Evolutionary conservation across 1,140 invertebrate genomes (phyloP), one percentile per base, ranked within the genome.

Genomic region (Ceratosolen solmsi): DNA sequence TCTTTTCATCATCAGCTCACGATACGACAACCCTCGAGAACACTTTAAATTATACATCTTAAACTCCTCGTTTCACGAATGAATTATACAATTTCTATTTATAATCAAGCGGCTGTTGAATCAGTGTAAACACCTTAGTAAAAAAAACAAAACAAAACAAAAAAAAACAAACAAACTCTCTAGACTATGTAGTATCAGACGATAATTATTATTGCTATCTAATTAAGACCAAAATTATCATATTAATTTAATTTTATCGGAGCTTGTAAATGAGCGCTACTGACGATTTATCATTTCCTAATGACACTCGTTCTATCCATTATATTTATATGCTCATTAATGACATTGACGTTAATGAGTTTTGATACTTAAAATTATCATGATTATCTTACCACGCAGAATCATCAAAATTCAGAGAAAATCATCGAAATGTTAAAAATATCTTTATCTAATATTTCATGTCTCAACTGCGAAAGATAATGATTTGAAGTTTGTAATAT

Each of bases 81-180:
- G 63, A 68, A 68, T 68, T 38, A 63, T 68, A 33, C 22, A 68
- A 68, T n/a, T 38, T 68, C 63, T 38, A 68, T 38, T 68, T 3
- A 17, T 68, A 68, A 68, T 68, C 30, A 68, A 38, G 63, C 22
- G 38, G 22, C 33, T 38, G 33, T 22, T 68, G 22, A 8, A 38
- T 20, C 30, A 36, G 63, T 68, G 63, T 68, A 68, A 68, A 68
- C 36, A 68, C 33, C 30, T 68, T 68, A 68, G 30, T 54, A 54
- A 68, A 68, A 68, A 65, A 36, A 2, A 38, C 63, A n/a, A n/a
- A n/a, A n/a, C n/a, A n/a, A n/a, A n/a, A n/a, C n/a, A n/a, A n/a
- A n/a, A n/a, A n/a, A n/a, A n/a, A n/a, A n/a, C n/a, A n/a, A n/a
- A n/a, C n/a, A n/a, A n/a, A n/a, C n/a, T n/a, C n/a, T n/a, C n/a